Conservation (phyloP, 2,888 invertebrate genomes). For the Agonopterix alstromeriana region DNA sequence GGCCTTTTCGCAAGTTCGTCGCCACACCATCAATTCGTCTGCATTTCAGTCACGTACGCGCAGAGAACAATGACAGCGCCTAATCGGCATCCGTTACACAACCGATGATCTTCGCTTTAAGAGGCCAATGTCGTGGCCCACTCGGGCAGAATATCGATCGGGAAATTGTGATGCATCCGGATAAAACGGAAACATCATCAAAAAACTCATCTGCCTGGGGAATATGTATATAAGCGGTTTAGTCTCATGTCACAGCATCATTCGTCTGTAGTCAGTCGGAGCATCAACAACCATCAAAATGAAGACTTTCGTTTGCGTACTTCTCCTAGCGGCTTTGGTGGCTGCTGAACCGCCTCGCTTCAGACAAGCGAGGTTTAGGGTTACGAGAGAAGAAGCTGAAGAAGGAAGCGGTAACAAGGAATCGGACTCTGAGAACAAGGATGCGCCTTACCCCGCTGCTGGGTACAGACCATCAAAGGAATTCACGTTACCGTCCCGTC, state of each 20-base stretch:
- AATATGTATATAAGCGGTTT: slow-evolving; percentile 52
- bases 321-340: slow-evolving; percentile 45
- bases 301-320: slow-evolving; percentile 48
- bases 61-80: slow-evolving; percentile 59
- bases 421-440: slow-evolving; percentile 24
- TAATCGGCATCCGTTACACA: slow-evolving; percentile 64
- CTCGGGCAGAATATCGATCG: slow-evolving; percentile 62
- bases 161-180: slow-evolving; percentile 57
- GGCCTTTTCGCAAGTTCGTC: slow-evolving; percentile 46
- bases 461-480: slow-evolving; percentile 51
- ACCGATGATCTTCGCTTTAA: slow-evolving; percentile 53
- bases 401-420: slow-evolving; percentile 24
- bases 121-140: slow-evolving; percentile 66
- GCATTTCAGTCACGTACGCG: slow-evolving; percentile 49
- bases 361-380: slow-evolving; percentile 38
- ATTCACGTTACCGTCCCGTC: slow-evolving; percentile 53
- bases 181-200: slow-evolving; percentile 46
- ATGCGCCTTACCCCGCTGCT: slow-evolving; percentile 55
- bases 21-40: slow-evolving; percentile 17
- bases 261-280: slow-evolving; percentile 48
- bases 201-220: slow-evolving; percentile 23
- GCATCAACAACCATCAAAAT: slow-evolving; percentile 39
- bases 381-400: slow-evolving; percentile 42
- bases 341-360: slow-evolving; percentile 54
- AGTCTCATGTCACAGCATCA: slow-evolving; percentile 46